These are phyloP conservation scores for Agrenia bidenticulata DNA, from an alignment of 2,888 invertebrate genomes.

Conservation along the genomic window DNA sequence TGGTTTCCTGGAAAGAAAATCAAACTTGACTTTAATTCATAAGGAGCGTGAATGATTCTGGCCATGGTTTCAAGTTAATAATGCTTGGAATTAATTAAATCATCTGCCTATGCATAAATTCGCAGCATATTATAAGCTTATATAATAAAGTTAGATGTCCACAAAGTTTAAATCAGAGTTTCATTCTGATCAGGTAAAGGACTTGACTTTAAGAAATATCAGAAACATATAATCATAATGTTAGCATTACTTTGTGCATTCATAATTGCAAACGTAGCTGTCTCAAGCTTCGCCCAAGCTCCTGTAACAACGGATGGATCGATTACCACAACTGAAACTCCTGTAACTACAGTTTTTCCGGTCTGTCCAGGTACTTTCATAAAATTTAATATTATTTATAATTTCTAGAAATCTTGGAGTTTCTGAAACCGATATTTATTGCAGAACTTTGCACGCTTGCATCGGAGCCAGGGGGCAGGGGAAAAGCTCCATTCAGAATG, in stretches of 20 bases:
- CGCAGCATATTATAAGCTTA: too few species aligned
- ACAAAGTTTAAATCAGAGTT: too few species aligned
- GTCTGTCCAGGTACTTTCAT: constrained; percentile 3
- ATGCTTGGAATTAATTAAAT: too few species aligned
- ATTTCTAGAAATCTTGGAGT: too few species aligned
- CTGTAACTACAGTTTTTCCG: neutral
- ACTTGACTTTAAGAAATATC: too few species aligned
- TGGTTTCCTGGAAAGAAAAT: neutral
- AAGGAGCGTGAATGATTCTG: neutral
- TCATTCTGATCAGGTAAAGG: too few species aligned
- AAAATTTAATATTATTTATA: too few species aligned
- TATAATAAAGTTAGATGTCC: too few species aligned
- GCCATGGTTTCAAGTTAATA: too few species aligned
- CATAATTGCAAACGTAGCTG: neutral
- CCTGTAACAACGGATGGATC: neutral
- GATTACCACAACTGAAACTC: neutral
- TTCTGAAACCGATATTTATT: too few species aligned
- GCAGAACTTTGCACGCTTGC: constrained; percentile 28
- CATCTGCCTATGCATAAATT: too few species aligned
- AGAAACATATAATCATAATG: neutral
- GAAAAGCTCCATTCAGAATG: constrained; percentile 38
- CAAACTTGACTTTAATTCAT: neutral
- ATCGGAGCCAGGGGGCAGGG: constrained; percentile 23
- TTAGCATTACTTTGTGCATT: neutral
- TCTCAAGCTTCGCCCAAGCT: neutral